These are phyloP conservation scores for Drosophila bipectinata DNA, from an alignment of 1,140 invertebrate genomes.

Conservation along the genomic window DNA sequence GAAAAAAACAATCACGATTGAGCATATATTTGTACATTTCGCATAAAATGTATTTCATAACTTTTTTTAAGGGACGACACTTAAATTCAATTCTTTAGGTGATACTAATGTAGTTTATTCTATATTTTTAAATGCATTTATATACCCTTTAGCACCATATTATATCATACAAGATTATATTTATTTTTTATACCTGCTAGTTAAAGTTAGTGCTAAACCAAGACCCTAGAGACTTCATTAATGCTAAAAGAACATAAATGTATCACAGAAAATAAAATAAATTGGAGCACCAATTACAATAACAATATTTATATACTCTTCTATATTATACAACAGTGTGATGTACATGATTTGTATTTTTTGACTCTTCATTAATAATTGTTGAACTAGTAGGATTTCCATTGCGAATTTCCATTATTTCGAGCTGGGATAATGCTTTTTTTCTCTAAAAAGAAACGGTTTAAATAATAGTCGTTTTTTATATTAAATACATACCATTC, in stretches of 20 bases:
- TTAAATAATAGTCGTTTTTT: not conserved
- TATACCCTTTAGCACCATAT: too few relatives aligned
- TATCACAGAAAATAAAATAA: not conserved
- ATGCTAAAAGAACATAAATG: not conserved
- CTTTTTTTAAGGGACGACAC: too few relatives aligned
- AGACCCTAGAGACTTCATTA: too few relatives aligned
- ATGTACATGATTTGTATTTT: conserved; percentile 2
- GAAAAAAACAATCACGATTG: too few relatives aligned
- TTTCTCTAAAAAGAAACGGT: conserved; percentile 54
- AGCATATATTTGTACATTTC: too few relatives aligned
- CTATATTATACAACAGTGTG: conserved; percentile 7
- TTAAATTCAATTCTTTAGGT: too few relatives aligned
- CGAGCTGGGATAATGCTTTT: conserved; percentile 46
- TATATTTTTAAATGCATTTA: too few relatives aligned
- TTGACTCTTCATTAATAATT: conserved; percentile 1
- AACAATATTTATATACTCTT: not conserved
- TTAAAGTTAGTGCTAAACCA: too few relatives aligned
- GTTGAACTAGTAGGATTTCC: not conserved
- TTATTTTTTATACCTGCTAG: too few relatives aligned
- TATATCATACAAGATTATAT: too few relatives aligned
- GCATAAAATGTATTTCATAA: too few relatives aligned
- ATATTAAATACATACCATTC: conserved; percentile 51
- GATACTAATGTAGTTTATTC: too few relatives aligned
- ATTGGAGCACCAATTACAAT: not conserved
- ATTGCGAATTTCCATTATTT: not conserved